Evolutionary conservation across 2,797 vertebrate species (phyloP).

Genomic region (Botia almorhae): DNA sequence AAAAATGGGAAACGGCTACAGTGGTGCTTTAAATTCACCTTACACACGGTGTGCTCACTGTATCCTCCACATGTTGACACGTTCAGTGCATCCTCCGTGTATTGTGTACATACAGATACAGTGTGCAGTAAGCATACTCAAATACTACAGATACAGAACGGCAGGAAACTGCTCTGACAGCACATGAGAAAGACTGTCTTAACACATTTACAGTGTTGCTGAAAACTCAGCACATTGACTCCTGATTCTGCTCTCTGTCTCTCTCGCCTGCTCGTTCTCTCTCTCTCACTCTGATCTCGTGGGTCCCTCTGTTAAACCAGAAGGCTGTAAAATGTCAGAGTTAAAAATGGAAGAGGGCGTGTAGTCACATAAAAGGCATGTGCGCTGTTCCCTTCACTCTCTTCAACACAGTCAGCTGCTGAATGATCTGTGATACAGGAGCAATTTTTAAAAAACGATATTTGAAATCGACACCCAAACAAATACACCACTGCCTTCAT

Average conservation of each 20-base stretch:
- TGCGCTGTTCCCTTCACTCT: slow-evolving; percentile 16
- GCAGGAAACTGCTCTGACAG: too few species aligned
- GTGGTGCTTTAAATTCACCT: background rate
- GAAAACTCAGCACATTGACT: slow-evolving; percentile 1
- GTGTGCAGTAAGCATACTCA: too few species aligned
- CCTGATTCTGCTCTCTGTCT: background rate
- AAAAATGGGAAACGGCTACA: background rate
- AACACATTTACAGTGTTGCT: background rate
- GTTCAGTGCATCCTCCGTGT: too few species aligned
- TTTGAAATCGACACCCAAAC: too few species aligned
- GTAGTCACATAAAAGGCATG: slow-evolving; percentile 68
- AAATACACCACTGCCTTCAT: too few species aligned
- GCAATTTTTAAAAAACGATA: too few species aligned
- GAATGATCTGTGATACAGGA: background rate
- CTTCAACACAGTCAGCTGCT: slow-evolving; percentile 1
- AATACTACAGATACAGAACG: too few species aligned
- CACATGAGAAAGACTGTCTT: too few species aligned
- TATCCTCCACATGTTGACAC: background rate
- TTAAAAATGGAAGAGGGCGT: slow-evolving; percentile 72
- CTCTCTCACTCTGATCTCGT: slow-evolving; percentile 64
- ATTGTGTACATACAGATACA: too few species aligned
- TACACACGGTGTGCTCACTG: background rate
- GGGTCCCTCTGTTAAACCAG: slow-evolving; percentile 65
- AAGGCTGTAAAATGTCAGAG: slow-evolving; percentile 74
- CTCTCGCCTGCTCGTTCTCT: background rate